A percentile compares a stretch with the other conserved stretches of the same genome.
phyloP scores from a whole-genome alignment of 37 sponge, comb jelly and placozoan genomes.

The Haliclona indistincta region DNA sequence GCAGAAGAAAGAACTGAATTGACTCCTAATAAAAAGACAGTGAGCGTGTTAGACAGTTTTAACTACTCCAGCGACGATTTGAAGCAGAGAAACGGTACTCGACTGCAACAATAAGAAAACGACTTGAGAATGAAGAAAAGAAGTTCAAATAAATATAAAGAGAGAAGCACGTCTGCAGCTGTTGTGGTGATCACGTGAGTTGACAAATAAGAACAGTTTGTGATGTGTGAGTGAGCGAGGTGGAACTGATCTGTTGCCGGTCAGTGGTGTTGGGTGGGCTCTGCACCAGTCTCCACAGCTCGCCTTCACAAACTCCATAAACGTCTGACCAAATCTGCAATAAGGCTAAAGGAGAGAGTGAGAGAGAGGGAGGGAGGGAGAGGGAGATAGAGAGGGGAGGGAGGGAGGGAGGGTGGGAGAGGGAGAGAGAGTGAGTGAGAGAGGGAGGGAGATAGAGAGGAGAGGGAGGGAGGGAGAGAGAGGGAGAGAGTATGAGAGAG shows the following conservation, averaged over 20 bases:
- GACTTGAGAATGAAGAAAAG: background rate
- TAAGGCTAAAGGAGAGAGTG: conserved; percentile 26
- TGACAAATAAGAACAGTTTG: background rate
- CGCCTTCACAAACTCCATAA: conserved; percentile 79
- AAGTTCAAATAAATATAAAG: background rate
- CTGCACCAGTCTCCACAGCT: conserved; percentile 78
- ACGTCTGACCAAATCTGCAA: conserved; percentile 59
- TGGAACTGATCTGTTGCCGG: too few relatives aligned
- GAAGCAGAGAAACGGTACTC: background rate
- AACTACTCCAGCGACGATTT: background rate
- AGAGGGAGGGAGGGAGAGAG: background rate
- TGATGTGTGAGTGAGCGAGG: background rate
- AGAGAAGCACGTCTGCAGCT: background rate
- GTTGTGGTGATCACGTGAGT: background rate
- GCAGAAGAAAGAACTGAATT: too few relatives aligned
- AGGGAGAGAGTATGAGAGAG: background rate
- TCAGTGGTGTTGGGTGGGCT: conserved; percentile 36
- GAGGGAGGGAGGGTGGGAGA: background rate
- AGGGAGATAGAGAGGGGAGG: background rate
- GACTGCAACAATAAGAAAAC: background rate
- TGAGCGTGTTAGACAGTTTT: background rate
- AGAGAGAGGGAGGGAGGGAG: background rate
- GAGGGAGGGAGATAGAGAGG: background rate
- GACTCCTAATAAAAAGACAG: conserved; percentile 2
- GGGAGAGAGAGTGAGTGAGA: background rate